Percentiles rank a stretch among this genome's conserved stretches.
These are phyloP conservation scores for Habroteleia sp. DNA, from an alignment of 2,888 invertebrate genomes.

Conservation along the genomic window DNA sequence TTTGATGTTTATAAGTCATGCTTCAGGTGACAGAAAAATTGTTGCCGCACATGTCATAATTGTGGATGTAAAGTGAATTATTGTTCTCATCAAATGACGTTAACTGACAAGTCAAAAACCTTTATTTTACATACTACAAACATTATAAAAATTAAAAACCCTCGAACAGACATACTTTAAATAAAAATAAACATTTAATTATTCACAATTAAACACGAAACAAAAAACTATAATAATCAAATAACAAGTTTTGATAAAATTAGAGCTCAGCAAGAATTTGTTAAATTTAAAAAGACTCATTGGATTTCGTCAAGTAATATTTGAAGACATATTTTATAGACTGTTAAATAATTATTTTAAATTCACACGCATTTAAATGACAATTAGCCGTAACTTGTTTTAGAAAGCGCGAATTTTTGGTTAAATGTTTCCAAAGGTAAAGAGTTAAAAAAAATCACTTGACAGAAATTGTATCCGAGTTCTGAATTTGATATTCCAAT, in stretches of 20 bases:
- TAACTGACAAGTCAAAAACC: neutral
- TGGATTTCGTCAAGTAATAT: too few relatives aligned
- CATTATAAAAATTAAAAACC: too few relatives aligned
- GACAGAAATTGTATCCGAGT: constrained; percentile 32
- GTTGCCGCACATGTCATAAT: neutral
- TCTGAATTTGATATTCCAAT: constrained; percentile 50
- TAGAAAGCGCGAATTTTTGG: neutral
- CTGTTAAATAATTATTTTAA: constrained; percentile 4
- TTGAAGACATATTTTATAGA: too few relatives aligned
- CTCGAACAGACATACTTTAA: too few relatives aligned
- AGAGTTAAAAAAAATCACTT: constrained; percentile 2
- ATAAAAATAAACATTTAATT: too few relatives aligned
- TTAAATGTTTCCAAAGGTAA: constrained; percentile 4
- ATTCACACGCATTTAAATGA: neutral
- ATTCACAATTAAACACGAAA: too few relatives aligned
- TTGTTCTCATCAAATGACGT: neutral
- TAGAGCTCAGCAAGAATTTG: too few relatives aligned
- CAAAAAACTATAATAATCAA: too few relatives aligned
- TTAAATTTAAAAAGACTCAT: too few relatives aligned
- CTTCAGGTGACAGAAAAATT: constrained; percentile 2
- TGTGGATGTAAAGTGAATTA: neutral
- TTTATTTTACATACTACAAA: too few relatives aligned
- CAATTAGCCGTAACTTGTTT: constrained; percentile 5
- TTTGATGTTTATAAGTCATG: constrained; percentile 16
- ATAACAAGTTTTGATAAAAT: too few relatives aligned